Conservation (phyloP, 2,888 invertebrate genomes). For the Cephus nigrinus region DNA sequence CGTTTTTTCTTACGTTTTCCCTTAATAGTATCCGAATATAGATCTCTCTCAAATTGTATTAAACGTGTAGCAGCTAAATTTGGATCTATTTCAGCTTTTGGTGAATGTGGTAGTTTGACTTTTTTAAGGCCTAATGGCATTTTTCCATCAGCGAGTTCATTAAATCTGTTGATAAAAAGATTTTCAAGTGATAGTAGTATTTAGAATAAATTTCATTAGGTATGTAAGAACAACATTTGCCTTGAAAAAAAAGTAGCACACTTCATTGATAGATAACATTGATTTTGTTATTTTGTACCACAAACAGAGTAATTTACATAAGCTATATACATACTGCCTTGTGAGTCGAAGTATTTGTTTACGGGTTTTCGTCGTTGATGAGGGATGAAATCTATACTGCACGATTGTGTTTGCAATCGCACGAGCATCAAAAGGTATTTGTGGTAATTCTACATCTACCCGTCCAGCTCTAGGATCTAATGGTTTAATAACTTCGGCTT, state of each 20-base stretch:
- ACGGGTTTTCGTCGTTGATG: conserved; percentile 70
- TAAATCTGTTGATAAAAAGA: conserved; percentile 68
- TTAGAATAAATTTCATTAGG: background rate
- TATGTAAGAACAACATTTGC: conserved; percentile 13
- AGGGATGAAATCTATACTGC: conserved; percentile 66
- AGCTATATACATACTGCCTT: conserved; percentile 65
- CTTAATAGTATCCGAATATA: conserved; percentile 54
- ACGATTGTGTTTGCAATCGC: conserved; percentile 70
- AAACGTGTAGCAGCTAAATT: conserved; percentile 64
- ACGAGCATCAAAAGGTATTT: conserved; percentile 74
- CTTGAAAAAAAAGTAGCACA: conserved; percentile 12
- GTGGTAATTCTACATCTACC: conserved; percentile 79
- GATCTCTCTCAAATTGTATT: conserved; percentile 68
- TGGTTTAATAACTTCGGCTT: conserved; percentile 38
- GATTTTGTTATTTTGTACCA: conserved; percentile 2
- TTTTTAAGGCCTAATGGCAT: conserved; percentile 77
- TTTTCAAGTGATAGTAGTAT: background rate
- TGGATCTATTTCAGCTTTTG: conserved; percentile 45
- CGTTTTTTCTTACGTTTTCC: conserved; percentile 45
- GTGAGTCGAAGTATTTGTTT: conserved; percentile 69
- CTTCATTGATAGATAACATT: conserved; percentile 13
- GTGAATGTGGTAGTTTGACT: conserved; percentile 58
- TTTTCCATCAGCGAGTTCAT: conserved; percentile 70
- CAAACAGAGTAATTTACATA: conserved; percentile 5
- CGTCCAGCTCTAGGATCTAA: conserved; percentile 86